phyloP scores from a whole-genome alignment of 2,113 vertebrate species.

The Ariopsis seemanni region DNA sequence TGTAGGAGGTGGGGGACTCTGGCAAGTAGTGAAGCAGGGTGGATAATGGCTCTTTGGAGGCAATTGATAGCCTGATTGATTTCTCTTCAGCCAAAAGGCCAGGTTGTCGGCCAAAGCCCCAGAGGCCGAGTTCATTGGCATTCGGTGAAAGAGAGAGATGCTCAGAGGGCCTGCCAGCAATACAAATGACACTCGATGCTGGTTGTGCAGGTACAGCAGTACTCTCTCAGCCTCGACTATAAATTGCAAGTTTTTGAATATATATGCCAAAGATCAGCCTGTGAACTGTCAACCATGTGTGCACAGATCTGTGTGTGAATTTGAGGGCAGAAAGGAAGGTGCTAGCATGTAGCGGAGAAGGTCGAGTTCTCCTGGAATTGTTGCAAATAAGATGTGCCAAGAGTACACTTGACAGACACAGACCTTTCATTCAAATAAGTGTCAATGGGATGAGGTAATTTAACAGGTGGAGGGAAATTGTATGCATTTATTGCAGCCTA shows the following conservation, averaged over 20 bases:
- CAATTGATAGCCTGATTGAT: conserved; percentile 72
- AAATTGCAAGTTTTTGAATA: conserved; percentile 61
- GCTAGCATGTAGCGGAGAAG: background rate
- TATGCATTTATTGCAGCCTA: background rate
- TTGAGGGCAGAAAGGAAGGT: background rate
- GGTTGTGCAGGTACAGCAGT: conserved; percentile 41
- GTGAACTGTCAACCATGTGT: conserved; percentile 25
- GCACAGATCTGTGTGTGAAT: conserved; percentile 12
- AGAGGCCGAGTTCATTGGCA: conserved; percentile 61
- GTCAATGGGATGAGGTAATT: background rate
- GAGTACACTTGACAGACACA: conserved; percentile 2
- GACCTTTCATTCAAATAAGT: conserved; percentile 18
- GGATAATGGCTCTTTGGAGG: conserved; percentile 66
- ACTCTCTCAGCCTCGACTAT: conserved; percentile 24
- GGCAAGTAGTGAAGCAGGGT: conserved; percentile 21
- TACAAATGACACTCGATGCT: conserved; percentile 64
- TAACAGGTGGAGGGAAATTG: background rate
- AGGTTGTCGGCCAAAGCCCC: conserved; percentile 52
- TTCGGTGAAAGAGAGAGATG: conserved; percentile 52
- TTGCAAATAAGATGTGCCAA: conserved; percentile 22
- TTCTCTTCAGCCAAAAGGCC: conserved; percentile 66
- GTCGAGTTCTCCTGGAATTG: background rate
- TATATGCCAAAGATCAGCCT: conserved; percentile 43
- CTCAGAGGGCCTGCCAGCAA: conserved; percentile 55
- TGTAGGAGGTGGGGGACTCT: conserved; percentile 25